Percentiles rank a stretch among this genome's conserved stretches.
Evolutionary conservation across 2,797 vertebrate species (phyloP).

Genomic region (Pampus argenteus): DNA sequence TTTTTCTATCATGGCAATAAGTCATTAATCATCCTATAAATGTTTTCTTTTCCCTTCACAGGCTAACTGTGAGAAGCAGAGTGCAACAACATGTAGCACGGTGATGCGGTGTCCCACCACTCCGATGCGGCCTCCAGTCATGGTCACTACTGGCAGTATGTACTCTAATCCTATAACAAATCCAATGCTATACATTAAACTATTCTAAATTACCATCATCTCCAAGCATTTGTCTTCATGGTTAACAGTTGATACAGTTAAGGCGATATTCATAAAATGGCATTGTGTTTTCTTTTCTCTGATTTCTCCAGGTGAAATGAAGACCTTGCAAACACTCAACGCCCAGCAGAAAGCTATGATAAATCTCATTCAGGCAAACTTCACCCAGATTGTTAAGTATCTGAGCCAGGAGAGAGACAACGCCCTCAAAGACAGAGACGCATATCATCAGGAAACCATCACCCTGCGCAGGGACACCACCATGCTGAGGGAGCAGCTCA

Average conservation of each 20-base stretch:
- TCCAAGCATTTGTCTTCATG: no score
- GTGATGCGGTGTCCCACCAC: background rate
- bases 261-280: background rate
- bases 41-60: constrained; percentile 21
- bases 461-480: constrained; percentile 65
- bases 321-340: constrained; percentile 59
- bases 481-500: constrained; percentile 72
- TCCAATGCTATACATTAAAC: no score
- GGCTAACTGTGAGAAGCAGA: constrained; percentile 51
- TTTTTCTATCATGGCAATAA: background rate
- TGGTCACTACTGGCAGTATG: constrained; percentile 61
- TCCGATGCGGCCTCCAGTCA: background rate
- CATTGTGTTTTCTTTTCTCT: background rate
- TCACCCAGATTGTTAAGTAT: constrained; percentile 72
- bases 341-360: constrained; percentile 74
- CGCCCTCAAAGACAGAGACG: constrained; percentile 52
- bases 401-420: constrained; percentile 67
- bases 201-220: no score
- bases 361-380: constrained; percentile 75
- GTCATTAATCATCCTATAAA: background rate
- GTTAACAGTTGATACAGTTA: no score
- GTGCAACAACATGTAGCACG: background rate
- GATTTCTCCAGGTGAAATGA: constrained; percentile 65
- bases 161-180: background rate
- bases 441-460: constrained; percentile 46